Base-by-base conservation (phyloP, 2,797 vertebrate species). In the Heterohyrax brucei region DNA sequence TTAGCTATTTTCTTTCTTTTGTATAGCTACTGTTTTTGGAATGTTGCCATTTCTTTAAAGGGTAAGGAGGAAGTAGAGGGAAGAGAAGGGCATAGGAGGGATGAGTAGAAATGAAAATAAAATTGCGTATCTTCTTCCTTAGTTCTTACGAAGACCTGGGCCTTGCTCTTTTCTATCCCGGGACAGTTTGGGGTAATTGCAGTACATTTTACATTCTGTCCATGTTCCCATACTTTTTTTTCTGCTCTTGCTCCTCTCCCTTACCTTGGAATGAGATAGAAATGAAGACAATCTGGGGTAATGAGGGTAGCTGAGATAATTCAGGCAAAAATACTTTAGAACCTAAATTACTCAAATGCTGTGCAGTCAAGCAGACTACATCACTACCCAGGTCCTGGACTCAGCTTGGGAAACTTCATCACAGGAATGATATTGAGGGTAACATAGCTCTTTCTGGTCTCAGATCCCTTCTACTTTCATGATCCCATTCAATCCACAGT, bases 1-100 rank as follows among this genome's bases (percentile, higher is more conserved):
- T 86, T 14, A 50, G 26, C 33, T 59, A 19, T 73, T 73, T 79
- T 72, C 84, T 53, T 75, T 79, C 90, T 89, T 94, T 93, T 84
- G 62, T 64, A 62, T 78, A 89, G 84, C 28, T 89, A 87, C 39
- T 86, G 62, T 78, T 96, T 81, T 82, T 90, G 53, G 84, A 91
- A 86, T 59, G 66, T 48, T 92, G 84, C 68, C 30, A 83, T 95
- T 87, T 97, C 44, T 94, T 93, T 72, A 73, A 8, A 56, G 50
- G 53, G 59, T 46, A 18, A 90, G 91, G 62, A 92, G 4, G 53
- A 81, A 56, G 24, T 73, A 62, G 78, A 95, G 72, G 86, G 94
- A 89, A 73, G 30, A 76, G 62, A 73, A 92, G 68, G 84, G 33
- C 7, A 8, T 18, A 33, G n/a, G 59, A 18, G 73, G 39, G 18